phyloP scores from a whole-genome alignment of 92 coral and sea anemone species.

The Palythoa caribaeorum region DNA sequence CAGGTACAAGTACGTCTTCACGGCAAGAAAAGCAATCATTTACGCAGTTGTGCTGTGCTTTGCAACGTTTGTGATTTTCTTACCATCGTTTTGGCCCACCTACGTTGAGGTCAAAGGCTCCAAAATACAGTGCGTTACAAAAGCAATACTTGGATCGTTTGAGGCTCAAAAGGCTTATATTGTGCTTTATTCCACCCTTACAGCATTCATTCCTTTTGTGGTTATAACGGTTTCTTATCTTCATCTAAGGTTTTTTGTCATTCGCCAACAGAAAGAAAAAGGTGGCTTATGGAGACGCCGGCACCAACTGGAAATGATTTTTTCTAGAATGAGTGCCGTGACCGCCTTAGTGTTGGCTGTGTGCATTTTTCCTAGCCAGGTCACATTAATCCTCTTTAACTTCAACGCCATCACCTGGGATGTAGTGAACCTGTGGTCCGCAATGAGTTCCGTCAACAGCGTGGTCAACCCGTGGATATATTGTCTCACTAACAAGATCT shows the following conservation, averaged over 20 bases:
- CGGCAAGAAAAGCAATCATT: not conserved
- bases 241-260: constrained; percentile 9
- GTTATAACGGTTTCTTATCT: constrained; percentile 7
- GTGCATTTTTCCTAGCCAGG: constrained; percentile 31
- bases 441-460: constrained; percentile 21
- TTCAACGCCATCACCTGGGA: constrained; percentile 17
- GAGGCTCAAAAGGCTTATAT: constrained; percentile 17
- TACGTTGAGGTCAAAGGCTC: constrained; percentile 6
- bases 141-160: not conserved
- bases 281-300: not conserved
- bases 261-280: not conserved
- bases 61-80: not conserved
- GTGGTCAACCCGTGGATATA: constrained; percentile 36
- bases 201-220: constrained; percentile 26
- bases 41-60: constrained; percentile 2
- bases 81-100: constrained; percentile 13
- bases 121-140: not conserved
- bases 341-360: constrained; percentile 16
- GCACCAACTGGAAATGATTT: constrained; percentile 10
- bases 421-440: constrained; percentile 36
- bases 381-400: constrained; percentile 28
- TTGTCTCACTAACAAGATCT: constrained; percentile 26
- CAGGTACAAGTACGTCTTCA: constrained; percentile 14
- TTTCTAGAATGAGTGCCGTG: constrained; percentile 33
- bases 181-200: constrained; percentile 1